Conservation (phyloP, 2,797 vertebrate genomes). For the Pantherophis vulpinus region DNA sequence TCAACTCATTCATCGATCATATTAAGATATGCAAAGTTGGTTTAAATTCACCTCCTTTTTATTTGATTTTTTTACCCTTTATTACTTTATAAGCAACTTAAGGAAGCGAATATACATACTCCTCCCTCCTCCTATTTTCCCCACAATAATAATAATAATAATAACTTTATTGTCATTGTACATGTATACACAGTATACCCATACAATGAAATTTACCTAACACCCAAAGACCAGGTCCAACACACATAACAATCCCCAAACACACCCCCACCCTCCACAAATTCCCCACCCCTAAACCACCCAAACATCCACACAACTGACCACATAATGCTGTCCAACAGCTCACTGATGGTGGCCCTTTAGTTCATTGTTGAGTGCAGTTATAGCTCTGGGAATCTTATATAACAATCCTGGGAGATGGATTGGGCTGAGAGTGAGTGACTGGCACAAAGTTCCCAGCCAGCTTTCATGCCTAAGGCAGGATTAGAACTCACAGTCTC, state of each 20-base stretch:
- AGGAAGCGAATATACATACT: background rate
- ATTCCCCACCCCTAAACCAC: too few relatives aligned
- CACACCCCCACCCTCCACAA: too few relatives aligned
- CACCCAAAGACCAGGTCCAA: too few relatives aligned
- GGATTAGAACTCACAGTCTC: background rate
- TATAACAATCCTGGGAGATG: background rate
- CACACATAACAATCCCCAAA: too few relatives aligned
- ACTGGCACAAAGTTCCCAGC: background rate
- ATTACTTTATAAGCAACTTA: background rate
- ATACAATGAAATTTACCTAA: too few relatives aligned
- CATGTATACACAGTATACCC: too few relatives aligned
- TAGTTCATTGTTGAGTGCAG: too few relatives aligned
- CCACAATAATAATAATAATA: background rate
- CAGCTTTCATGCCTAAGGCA: background rate
- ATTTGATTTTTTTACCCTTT: background rate
- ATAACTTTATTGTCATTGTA: too few relatives aligned
- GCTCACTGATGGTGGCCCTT: too few relatives aligned
- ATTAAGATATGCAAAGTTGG: background rate
- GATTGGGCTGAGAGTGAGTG: background rate
- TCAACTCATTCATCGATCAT: background rate
- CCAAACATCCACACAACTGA: too few relatives aligned
- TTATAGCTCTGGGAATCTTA: too few relatives aligned
- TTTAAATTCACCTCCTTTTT: background rate
- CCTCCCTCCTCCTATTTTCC: background rate
- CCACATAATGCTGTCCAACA: too few relatives aligned